Conservation (phyloP, 1,140 invertebrate genomes). For the Heliconius hermathena region DNA sequence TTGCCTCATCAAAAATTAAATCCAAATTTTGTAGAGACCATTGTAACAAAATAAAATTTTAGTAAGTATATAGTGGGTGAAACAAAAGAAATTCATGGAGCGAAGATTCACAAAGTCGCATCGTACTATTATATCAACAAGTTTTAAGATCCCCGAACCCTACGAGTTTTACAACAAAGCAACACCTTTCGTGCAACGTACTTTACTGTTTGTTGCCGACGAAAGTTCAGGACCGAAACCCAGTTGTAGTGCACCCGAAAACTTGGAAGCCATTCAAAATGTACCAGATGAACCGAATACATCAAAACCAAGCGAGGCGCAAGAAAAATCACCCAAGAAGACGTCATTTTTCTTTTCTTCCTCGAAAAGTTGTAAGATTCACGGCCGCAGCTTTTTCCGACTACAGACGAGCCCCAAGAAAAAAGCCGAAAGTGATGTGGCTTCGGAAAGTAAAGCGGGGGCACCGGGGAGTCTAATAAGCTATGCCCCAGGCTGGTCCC, state of each 20-base stretch:
- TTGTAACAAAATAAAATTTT: not conserved
- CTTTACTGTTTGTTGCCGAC: conserved; percentile 75
- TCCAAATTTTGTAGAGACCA: not conserved
- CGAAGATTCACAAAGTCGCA: conserved; percentile 74
- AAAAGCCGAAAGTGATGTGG: conserved; percentile 60
- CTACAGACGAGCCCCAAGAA: conserved; percentile 78
- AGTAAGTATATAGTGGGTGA: conserved; percentile 61
- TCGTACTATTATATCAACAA: conserved; percentile 73
- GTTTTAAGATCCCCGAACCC: conserved; percentile 74
- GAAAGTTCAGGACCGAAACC: conserved; percentile 70
- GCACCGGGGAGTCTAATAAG: conserved; percentile 71
- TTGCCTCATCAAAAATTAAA: not conserved
- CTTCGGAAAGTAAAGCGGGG: conserved; percentile 45
- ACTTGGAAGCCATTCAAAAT: conserved; percentile 51
- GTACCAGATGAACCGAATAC: conserved; percentile 55
- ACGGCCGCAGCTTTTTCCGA: conserved; percentile 75
- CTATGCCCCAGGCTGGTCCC: conserved; percentile 81
- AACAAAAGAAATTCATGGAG: conserved; percentile 81
- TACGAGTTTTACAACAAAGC: conserved; percentile 80
- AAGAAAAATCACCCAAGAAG: conserved; percentile 78
- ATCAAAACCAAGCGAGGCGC: conserved; percentile 64
- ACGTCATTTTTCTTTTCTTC: conserved; percentile 79
- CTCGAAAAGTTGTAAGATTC: conserved; percentile 77
- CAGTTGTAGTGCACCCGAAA: conserved; percentile 40
- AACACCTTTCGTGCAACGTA: conserved; percentile 79